These are phyloP conservation scores for Junonia oenone DNA, from an alignment of 2,888 invertebrate species.

Conservation along the genomic window DNA sequence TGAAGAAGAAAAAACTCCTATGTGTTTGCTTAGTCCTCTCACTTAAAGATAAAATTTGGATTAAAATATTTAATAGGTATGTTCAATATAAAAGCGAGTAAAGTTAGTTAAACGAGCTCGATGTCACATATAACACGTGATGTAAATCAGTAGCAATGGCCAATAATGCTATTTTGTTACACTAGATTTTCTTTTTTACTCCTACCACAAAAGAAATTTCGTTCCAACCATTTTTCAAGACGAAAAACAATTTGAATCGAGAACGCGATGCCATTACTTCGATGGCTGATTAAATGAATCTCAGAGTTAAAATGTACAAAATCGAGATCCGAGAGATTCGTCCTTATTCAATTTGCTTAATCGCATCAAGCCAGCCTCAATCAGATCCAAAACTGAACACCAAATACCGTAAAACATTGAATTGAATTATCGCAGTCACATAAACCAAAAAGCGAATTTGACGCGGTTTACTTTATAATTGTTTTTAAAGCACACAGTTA, in stretches of 20 bases:
- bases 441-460: neutral
- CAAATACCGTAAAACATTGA: neutral
- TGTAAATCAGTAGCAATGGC: too few species aligned
- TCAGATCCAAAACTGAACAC: constrained; percentile 8
- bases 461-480: neutral
- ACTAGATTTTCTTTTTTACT: too few species aligned
- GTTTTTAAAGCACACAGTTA: neutral
- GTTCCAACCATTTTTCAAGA: too few species aligned
- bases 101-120: too few species aligned
- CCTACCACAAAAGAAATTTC: too few species aligned
- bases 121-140: too few species aligned
- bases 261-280: neutral
- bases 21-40: too few species aligned
- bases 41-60: too few species aligned
- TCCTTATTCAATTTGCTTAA: constrained; percentile 23
- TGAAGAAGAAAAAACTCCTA: too few species aligned
- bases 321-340: neutral
- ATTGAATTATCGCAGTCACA: constrained; percentile 3
- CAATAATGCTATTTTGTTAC: too few species aligned
- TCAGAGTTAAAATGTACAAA: constrained; percentile 9
- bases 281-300: constrained; percentile 2
- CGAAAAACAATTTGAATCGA: neutral
- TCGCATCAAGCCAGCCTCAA: constrained; percentile 13
- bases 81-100: too few species aligned
- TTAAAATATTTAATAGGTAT: too few species aligned